Evolutionary conservation across 2,888 invertebrate species (phyloP).

Genomic region (Rutpela maculata): DNA sequence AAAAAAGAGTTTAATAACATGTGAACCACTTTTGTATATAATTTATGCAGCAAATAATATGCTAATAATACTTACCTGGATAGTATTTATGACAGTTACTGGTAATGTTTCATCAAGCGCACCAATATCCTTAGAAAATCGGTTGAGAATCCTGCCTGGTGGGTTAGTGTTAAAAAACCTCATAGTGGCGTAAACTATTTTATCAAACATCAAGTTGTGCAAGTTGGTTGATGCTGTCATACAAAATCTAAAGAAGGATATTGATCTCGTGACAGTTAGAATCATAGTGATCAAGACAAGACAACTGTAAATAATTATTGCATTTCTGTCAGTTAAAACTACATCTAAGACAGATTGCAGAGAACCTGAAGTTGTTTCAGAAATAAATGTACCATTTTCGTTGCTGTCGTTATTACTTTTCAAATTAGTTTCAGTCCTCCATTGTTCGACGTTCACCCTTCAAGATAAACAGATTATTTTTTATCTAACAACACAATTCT

Average conservation of each 20-base stretch:
- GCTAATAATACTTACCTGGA: constrained; percentile 65
- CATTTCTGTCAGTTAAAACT: constrained; percentile 56
- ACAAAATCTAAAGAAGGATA: constrained; percentile 75
- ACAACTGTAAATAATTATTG: constrained; percentile 69
- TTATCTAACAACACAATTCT: neutral
- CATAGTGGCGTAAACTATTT: constrained; percentile 3
- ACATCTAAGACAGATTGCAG: neutral
- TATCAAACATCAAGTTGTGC: constrained; percentile 74
- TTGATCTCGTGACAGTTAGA: constrained; percentile 73
- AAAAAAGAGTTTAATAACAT: too few relatives aligned
- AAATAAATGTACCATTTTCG: too few relatives aligned
- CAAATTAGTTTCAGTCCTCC: constrained; percentile 11
- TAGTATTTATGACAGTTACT: constrained; percentile 74
- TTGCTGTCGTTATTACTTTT: constrained; percentile 15
- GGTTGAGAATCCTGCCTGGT: constrained; percentile 80
- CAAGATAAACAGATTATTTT: neutral
- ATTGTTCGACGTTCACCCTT: constrained; percentile 43
- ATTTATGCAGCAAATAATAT: too few relatives aligned
- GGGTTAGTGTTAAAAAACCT: constrained; percentile 80
- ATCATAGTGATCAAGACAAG: constrained; percentile 67
- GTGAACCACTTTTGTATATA: too few relatives aligned
- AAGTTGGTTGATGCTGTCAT: constrained; percentile 76
- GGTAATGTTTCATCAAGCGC: constrained; percentile 77
- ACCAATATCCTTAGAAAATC: constrained; percentile 85
- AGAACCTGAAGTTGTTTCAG: neutral